Evolutionary conservation across 35 echinoderm and acorn worm genomes (phyloP).

Genomic region (Holothuria glaberrima): DNA sequence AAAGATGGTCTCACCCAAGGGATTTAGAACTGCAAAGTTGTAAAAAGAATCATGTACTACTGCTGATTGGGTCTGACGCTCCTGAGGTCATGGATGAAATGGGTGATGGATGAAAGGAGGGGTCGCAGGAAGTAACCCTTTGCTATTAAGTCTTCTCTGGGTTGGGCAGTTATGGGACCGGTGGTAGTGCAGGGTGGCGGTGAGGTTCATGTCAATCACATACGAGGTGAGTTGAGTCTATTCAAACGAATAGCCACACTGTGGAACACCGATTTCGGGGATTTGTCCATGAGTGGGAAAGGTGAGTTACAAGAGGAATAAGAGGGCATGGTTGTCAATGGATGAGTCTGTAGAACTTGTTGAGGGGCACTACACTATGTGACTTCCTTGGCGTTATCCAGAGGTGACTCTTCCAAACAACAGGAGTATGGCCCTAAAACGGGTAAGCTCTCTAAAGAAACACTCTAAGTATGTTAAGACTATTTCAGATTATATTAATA

Average conservation of each 20-base stretch:
- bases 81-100: slow-evolving; percentile 41
- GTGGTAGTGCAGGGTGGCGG: not conserved
- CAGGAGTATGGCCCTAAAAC: not conserved
- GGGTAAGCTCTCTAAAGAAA: slow-evolving; percentile 36
- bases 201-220: not conserved
- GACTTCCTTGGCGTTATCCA: too few species aligned
- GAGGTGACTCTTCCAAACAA: too few species aligned
- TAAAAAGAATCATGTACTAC: not conserved
- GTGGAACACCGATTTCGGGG: slow-evolving; percentile 26
- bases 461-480: slow-evolving; percentile 27
- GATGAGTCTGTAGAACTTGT: too few species aligned
- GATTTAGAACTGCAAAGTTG: slow-evolving; percentile 22
- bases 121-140: slow-evolving; percentile 56
- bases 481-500: slow-evolving; percentile 13
- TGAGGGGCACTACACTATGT: too few species aligned
- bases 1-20: slow-evolving; percentile 40
- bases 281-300: not conserved
- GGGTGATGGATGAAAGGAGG: slow-evolving; percentile 26
- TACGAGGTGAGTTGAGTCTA: not conserved
- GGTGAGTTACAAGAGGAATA: too few species aligned
- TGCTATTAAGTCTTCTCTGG: slow-evolving; percentile 15
- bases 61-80: slow-evolving; percentile 55
- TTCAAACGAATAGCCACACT: not conserved
- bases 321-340: too few species aligned
- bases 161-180: slow-evolving; percentile 51